These are phyloP conservation scores for Erythrolamprus reginae DNA, from an alignment of 2,113 vertebrate genomes.

Conservation along the genomic window DNA sequence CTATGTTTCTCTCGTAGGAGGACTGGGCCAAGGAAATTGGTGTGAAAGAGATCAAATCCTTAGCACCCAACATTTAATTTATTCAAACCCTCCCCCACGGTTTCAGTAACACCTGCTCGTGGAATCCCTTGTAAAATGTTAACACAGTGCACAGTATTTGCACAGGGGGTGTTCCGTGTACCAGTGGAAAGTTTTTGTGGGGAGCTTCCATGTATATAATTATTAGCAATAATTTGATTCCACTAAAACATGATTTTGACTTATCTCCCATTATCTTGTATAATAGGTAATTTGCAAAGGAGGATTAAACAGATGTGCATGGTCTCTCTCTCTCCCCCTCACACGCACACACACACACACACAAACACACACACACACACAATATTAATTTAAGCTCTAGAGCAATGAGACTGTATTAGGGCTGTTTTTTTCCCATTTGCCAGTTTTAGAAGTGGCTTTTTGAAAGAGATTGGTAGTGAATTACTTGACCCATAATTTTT, in stretches of 20 bases:
- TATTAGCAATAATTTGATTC: neutral
- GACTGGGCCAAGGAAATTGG: neutral
- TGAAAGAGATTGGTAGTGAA: neutral
- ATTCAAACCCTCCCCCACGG: too few species aligned
- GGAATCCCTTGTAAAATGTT: neutral
- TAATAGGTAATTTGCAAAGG: constrained; percentile 34
- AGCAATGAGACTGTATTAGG: neutral
- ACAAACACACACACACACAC: neutral
- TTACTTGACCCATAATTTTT: neutral
- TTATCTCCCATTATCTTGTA: constrained; percentile 17
- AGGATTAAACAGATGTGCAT: constrained; percentile 17
- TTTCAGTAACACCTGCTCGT: neutral
- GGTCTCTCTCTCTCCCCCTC: neutral
- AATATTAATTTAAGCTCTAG: neutral
- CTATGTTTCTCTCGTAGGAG: too few species aligned
- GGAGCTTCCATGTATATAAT: constrained; percentile 18
- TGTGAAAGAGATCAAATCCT: neutral
- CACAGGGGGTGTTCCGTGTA: neutral
- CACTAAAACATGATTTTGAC: neutral
- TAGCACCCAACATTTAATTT: neutral
- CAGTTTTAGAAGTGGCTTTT: neutral
- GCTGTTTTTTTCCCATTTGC: neutral
- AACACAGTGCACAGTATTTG: neutral
- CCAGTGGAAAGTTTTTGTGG: neutral
- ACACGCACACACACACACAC: too few species aligned